phyloP scores from a whole-genome alignment of 2,888 invertebrate genomes.

The Melieria omissa region DNA sequence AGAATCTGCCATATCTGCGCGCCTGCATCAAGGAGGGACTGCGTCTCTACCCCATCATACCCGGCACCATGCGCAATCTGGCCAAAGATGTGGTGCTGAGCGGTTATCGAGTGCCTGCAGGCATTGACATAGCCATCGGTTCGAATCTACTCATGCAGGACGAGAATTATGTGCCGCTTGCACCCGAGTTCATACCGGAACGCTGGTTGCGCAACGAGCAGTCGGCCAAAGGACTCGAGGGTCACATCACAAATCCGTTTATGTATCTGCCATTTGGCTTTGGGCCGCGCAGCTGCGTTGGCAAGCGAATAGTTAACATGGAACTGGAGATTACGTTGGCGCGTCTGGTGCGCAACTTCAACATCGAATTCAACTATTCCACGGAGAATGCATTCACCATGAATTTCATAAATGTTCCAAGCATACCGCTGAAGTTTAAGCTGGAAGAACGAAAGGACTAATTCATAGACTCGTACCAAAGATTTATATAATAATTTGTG shows the following conservation, averaged over 20 bases:
- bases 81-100: constrained; percentile 72
- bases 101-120: constrained; percentile 74
- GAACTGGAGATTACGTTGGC: constrained; percentile 70
- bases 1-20: constrained; percentile 72
- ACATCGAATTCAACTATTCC: constrained; percentile 65
- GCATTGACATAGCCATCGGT: constrained; percentile 78
- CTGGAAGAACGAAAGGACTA: constrained; percentile 50
- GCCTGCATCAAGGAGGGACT: constrained; percentile 81
- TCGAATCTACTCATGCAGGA: constrained; percentile 74
- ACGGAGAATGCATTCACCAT: constrained; percentile 57
- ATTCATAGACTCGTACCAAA: too few relatives aligned
- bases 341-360: constrained; percentile 64
- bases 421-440: constrained; percentile 64
- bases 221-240: constrained; percentile 43
- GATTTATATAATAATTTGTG: too few relatives aligned
- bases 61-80: constrained; percentile 71
- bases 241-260: constrained; percentile 53
- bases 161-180: constrained; percentile 73
- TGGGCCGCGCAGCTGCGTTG: constrained; percentile 72
- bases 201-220: constrained; percentile 72
- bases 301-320: constrained; percentile 78
- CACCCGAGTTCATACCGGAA: constrained; percentile 77
- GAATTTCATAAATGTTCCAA: constrained; percentile 61
- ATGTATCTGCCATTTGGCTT: constrained; percentile 62
- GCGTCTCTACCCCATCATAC: constrained; percentile 72